A percentile compares a stretch with the other conserved stretches of the same genome.
Conservation (phyloP, 2,888 invertebrate species). For the Cerastoderma edule region DNA sequence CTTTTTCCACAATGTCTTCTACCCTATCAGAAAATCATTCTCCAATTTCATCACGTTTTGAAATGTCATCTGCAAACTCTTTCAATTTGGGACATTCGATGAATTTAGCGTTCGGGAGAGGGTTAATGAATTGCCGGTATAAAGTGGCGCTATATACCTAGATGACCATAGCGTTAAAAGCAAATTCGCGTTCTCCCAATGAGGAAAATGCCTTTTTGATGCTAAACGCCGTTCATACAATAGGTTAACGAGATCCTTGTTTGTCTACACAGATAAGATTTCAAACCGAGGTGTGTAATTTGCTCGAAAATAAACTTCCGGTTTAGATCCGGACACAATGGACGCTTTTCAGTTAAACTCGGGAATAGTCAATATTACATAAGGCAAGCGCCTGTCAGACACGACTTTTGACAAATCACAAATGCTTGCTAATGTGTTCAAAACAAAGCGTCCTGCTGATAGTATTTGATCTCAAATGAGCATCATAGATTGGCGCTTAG, state of each 20-base stretch:
- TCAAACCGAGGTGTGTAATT: constrained; percentile 48
- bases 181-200: constrained; percentile 36
- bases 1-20: too few relatives aligned
- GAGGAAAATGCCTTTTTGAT: constrained; percentile 52
- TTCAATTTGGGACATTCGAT: too few relatives aligned
- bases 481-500: constrained; percentile 22
- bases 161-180: constrained; percentile 39
- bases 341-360: constrained; percentile 18
- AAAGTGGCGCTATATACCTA: neutral
- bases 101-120: too few relatives aligned
- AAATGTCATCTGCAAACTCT: too few relatives aligned
- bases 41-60: too few relatives aligned
- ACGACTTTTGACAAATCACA: constrained; percentile 39
- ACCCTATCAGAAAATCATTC: too few relatives aligned
- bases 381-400: constrained; percentile 40
- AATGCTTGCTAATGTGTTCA: constrained; percentile 46
- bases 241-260: constrained; percentile 47
- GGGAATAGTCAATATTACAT: constrained; percentile 42
- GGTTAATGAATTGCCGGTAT: too few relatives aligned
- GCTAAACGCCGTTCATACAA: constrained; percentile 44
- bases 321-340: constrained; percentile 28
- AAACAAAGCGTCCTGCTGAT: constrained; percentile 35
- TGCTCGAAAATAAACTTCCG: constrained; percentile 53
- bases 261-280: constrained; percentile 41
- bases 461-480: constrained; percentile 35